phyloP scores from a whole-genome alignment of 2,888 invertebrate species.

The Adela reaumurella region DNA sequence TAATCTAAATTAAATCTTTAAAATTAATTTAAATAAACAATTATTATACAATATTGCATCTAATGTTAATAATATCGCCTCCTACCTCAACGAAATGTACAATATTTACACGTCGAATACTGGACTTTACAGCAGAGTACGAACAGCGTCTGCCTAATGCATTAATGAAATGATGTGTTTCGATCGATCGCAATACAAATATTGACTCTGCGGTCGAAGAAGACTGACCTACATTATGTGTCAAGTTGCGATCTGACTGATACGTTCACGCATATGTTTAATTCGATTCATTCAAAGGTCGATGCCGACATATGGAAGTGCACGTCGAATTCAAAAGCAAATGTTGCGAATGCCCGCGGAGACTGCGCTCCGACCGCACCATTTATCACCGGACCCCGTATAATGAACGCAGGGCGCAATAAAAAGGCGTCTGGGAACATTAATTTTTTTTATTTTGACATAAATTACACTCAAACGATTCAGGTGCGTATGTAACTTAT shows the following conservation, averaged over 20 bases:
- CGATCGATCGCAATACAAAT: no score
- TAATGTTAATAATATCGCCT: conserved; percentile 31
- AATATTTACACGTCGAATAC: not conserved
- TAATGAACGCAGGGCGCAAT: conserved; percentile 42
- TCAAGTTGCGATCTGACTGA: no score
- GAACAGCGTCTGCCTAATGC: no score
- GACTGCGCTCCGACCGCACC: conserved; percentile 10
- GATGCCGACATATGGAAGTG: no score
- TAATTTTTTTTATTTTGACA: conserved; percentile 49
- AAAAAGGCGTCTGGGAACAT: conserved; percentile 41
- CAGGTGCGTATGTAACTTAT: not conserved
- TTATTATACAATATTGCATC: conserved; percentile 54
- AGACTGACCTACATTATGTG: no score
- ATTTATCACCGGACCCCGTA: conserved; percentile 46
- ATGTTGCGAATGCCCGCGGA: not conserved
- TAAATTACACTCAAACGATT: conserved; percentile 11
- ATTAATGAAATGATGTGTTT: no score
- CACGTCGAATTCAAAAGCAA: not conserved
- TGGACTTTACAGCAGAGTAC: no score
- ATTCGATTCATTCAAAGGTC: no score
- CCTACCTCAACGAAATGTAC: not conserved
- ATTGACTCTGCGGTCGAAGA: no score
- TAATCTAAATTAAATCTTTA: conserved; percentile 54
- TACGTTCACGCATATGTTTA: no score
- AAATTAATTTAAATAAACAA: conserved; percentile 50